phyloP scores from a whole-genome alignment of 2,797 vertebrate species.

The Acrocephalus scirpaceus region DNA sequence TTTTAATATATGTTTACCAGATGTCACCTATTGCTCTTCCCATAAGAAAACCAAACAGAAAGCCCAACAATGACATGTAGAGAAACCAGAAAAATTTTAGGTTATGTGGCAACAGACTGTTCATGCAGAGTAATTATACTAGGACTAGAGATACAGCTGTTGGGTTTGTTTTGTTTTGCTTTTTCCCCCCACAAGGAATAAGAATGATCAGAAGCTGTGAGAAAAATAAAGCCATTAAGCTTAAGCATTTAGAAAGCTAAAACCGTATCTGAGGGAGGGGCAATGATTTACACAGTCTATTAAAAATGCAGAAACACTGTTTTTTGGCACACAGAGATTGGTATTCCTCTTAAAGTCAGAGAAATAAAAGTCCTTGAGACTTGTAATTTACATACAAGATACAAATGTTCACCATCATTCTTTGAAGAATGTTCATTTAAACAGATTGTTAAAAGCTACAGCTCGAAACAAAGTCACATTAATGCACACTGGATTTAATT shows the following conservation, averaged over 20 bases:
- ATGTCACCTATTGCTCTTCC: background rate
- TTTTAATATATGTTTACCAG: slow-evolving; percentile 9
- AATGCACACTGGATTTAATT: background rate
- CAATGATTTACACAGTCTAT: background rate
- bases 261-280: background rate
- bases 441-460: background rate
- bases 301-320: background rate
- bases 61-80: background rate
- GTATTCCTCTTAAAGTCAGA: background rate
- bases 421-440: background rate
- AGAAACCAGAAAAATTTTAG: slow-evolving; percentile 1
- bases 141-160: background rate
- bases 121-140: background rate
- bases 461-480: background rate
- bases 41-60: background rate
- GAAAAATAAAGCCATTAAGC: background rate
- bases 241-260: background rate
- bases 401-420: background rate
- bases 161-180: background rate
- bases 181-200: background rate
- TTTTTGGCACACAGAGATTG: background rate
- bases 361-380: background rate
- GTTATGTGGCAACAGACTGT: background rate
- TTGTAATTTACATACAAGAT: background rate
- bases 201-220: background rate